These are phyloP conservation scores for Hermatobates lingyangjiaoensis DNA, from an alignment of 1,140 invertebrate species.

Conservation along the genomic window DNA sequence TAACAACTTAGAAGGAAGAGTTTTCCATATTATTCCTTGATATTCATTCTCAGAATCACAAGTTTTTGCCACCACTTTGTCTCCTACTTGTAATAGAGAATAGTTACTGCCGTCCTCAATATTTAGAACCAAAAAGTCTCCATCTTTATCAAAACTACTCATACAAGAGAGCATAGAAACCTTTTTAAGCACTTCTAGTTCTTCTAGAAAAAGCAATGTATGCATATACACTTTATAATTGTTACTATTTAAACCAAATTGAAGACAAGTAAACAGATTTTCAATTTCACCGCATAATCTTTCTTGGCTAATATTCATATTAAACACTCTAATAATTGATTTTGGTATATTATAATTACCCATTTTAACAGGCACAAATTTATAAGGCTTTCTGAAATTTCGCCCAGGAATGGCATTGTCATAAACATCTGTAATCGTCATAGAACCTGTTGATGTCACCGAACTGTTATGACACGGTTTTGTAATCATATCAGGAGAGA, in stretches of 20 bases:
- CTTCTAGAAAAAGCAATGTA: background rate
- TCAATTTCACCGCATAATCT: background rate
- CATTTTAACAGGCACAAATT: background rate
- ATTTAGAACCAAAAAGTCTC: background rate
- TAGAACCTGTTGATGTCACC: too few relatives aligned
- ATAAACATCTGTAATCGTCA: too few relatives aligned
- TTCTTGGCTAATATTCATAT: background rate
- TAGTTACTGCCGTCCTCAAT: background rate
- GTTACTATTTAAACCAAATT: background rate
- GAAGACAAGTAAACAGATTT: background rate
- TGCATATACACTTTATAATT: background rate
- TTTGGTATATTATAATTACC: background rate
- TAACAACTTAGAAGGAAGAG: background rate
- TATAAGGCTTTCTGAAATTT: background rate
- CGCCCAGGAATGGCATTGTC: background rate
- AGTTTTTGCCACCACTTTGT: background rate
- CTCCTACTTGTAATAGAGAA: background rate
- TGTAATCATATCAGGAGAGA: too few relatives aligned
- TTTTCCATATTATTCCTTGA: constrained; percentile 7
- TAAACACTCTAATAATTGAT: background rate
- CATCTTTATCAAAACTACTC: background rate
- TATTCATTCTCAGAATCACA: background rate
- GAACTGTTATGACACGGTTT: too few relatives aligned
- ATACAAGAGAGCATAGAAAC: background rate
- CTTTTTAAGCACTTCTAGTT: background rate